Evolutionary conservation across 2,888 invertebrate species (phyloP).

Genomic region (Synergus laeviventris): DNA sequence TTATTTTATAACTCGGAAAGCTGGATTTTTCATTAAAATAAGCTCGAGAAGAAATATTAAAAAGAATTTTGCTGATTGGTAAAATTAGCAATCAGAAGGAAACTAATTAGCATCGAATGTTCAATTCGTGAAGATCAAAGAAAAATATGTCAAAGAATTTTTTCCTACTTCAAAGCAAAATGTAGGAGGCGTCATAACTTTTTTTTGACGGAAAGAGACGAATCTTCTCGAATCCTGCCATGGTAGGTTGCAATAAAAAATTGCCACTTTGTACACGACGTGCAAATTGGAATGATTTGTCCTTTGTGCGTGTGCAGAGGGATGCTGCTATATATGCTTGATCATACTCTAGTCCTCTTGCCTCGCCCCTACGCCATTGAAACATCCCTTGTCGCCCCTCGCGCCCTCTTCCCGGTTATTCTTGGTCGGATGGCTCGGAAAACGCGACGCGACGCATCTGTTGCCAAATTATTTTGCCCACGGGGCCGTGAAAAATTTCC

Average conservation of each 20-base stretch:
- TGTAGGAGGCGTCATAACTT: conserved; percentile 19
- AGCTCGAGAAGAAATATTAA: neutral
- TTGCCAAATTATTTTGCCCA: conserved; percentile 76
- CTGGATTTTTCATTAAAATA: conserved; percentile 13
- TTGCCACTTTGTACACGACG: conserved; percentile 39
- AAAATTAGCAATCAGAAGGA: conserved; percentile 24
- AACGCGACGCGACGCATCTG: conserved; percentile 74
- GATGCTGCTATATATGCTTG: conserved; percentile 31
- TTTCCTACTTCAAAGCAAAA: conserved; percentile 38
- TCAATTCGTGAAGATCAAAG: conserved; percentile 37
- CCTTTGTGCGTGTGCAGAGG: conserved; percentile 39
- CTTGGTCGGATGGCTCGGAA: conserved; percentile 74
- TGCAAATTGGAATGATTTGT: conserved; percentile 40
- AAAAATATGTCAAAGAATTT: conserved; percentile 35
- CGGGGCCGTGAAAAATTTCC: conserved; percentile 74
- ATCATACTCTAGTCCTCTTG: conserved; percentile 43
- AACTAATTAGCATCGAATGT: conserved; percentile 36
- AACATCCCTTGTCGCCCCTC: conserved; percentile 48
- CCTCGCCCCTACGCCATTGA: conserved; percentile 44
- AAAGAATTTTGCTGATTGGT: conserved; percentile 21
- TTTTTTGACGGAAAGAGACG: conserved; percentile 35
- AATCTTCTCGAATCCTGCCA: conserved; percentile 29
- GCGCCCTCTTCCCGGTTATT: conserved; percentile 65
- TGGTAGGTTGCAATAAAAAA: conserved; percentile 39
- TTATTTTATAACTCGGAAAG: neutral